Evolutionary conservation across 1,140 invertebrate species (phyloP).

Genomic region (Papilio xuthus): DNA sequence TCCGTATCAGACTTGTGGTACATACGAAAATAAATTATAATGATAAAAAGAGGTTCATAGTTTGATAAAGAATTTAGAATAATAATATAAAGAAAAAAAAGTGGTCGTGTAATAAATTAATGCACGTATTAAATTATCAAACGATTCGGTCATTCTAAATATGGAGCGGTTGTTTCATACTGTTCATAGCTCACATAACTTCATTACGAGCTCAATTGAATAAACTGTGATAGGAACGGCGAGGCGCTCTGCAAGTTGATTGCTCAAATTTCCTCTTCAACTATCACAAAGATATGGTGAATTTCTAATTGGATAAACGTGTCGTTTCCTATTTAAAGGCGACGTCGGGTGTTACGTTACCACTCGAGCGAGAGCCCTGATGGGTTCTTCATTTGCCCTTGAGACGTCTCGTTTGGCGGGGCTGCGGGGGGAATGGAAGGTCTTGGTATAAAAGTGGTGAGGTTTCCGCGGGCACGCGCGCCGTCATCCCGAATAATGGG

Average conservation of each 20-base stretch:
- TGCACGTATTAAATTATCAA: conserved; percentile 19
- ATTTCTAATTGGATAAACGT: conserved; percentile 82
- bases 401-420: conserved; percentile 31
- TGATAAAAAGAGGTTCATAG: neutral
- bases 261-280: conserved; percentile 81
- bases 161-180: conserved; percentile 57
- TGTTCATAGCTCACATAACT: conserved; percentile 75
- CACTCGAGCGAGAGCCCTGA: conserved; percentile 64
- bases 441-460: conserved; percentile 48
- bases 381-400: conserved; percentile 47
- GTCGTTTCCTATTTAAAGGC: conserved; percentile 81
- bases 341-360: conserved; percentile 68
- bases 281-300: conserved; percentile 82
- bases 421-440: conserved; percentile 47
- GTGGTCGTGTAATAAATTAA: neutral
- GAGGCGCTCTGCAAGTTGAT: conserved; percentile 79
- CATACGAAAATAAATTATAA: neutral
- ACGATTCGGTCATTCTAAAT: conserved; percentile 40
- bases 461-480: conserved; percentile 66
- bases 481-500: conserved; percentile 76
- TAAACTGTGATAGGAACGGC: conserved; percentile 80
- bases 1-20: neutral
- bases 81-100: neutral
- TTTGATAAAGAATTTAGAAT: neutral
- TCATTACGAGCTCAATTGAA: conserved; percentile 80